These are phyloP conservation scores for Temnothorax ravouxi DNA, from an alignment of 2,888 invertebrate species.

Conservation along the genomic window DNA sequence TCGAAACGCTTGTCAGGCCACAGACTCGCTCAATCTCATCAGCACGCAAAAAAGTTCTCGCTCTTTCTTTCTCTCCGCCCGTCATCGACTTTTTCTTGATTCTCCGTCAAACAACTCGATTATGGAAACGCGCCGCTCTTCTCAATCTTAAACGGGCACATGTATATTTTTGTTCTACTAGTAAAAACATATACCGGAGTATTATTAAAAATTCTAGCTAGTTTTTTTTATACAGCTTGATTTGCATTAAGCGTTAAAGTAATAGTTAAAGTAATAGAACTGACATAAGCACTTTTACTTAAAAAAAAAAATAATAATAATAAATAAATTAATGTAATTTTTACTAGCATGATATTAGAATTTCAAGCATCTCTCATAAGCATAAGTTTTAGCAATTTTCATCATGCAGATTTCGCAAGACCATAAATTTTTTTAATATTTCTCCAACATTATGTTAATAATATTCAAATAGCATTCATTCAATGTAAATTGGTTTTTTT, in stretches of 20 bases:
- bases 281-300: neutral
- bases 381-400: constrained; percentile 13
- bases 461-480: constrained; percentile 23
- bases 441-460: constrained; percentile 12
- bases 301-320: neutral
- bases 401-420: neutral
- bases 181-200: neutral
- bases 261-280: neutral
- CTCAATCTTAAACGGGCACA: neutral
- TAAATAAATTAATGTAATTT: neutral
- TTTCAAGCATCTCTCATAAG: neutral
- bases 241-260: neutral
- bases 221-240: neutral
- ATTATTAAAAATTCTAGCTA: neutral
- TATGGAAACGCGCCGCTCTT: neutral
- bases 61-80: neutral
- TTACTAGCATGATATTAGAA: neutral
- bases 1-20: constrained; percentile 11
- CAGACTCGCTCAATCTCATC: constrained; percentile 3
- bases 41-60: constrained; percentile 22
- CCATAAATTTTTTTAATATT: constrained; percentile 3
- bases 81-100: constrained; percentile 23
- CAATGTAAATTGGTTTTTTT: neutral
- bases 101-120: constrained; percentile 16
- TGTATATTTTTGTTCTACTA: neutral